Evolutionary conservation across 2,797 vertebrate genomes (phyloP).

Genomic region (Garrulus glandarius): DNA sequence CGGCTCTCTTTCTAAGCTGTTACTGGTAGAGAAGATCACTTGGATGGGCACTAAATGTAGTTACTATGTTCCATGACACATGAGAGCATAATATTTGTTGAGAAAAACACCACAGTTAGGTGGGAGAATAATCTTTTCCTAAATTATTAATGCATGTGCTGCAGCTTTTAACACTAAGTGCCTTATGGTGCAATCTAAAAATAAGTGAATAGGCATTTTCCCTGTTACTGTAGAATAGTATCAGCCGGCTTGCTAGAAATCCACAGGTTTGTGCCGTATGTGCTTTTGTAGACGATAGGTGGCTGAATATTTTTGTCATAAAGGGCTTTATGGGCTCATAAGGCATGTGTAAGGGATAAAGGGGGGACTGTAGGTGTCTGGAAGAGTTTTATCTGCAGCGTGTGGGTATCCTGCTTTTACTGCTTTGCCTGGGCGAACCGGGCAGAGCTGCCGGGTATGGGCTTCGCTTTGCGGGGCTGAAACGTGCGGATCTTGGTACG

Average conservation of each 20-base stretch:
- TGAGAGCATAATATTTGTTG: accelerated
- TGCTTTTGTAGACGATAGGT: neutral
- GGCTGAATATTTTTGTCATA: too few relatives aligned
- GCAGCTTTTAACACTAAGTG: neutral
- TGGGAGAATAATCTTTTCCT: neutral
- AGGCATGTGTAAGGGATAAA: neutral
- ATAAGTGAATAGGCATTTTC: neutral
- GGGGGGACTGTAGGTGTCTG: accelerated
- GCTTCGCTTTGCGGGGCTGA: accelerated
- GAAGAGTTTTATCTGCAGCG: accelerated
- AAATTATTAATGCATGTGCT: neutral
- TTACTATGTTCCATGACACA: neutral
- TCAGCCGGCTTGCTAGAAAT: neutral
- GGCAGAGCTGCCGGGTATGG: accelerated
- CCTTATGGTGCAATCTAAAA: neutral
- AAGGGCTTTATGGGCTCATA: accelerated
- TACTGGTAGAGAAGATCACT: neutral
- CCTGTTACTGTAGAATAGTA: too few relatives aligned
- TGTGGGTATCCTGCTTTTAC: accelerated
- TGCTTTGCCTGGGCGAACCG: neutral
- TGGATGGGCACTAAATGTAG: accelerated
- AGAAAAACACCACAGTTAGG: neutral
- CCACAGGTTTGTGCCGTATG: neutral
- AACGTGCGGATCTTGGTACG: accelerated
- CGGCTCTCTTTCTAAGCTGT: neutral